These are phyloP conservation scores for Lepus oiostolus DNA, from an alignment of 2,797 vertebrate genomes.

Conservation along the genomic window DNA sequence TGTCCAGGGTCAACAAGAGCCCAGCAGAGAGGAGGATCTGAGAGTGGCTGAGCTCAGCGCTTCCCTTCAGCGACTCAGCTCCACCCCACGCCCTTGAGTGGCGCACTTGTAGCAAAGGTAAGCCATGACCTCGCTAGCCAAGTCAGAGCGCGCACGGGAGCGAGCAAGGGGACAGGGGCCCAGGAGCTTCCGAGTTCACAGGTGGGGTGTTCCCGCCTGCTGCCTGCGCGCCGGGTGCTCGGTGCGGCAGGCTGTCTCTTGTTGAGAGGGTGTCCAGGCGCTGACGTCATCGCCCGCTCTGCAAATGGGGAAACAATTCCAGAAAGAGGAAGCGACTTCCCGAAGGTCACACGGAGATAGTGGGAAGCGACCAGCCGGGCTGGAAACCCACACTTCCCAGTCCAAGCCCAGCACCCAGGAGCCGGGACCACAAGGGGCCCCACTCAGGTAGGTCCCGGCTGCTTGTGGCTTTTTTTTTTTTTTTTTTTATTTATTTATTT, in stretches of 20 bases:
- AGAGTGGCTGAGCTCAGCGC: not conserved
- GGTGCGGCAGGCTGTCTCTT: not conserved
- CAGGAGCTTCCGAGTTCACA: not conserved
- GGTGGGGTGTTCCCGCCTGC: not conserved
- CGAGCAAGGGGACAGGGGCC: not conserved
- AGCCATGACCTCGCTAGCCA: not conserved
- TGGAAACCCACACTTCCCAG: not conserved
- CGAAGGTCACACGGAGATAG: not conserved
- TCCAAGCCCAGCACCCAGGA: not conserved
- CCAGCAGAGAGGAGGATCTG: not conserved
- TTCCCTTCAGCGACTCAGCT: not conserved
- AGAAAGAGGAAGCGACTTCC: conserved; percentile 50
- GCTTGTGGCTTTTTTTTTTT: not conserved
- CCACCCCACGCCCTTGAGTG: not conserved
- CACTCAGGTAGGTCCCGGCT: not conserved
- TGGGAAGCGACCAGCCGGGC: not conserved
- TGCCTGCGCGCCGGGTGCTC: not conserved
- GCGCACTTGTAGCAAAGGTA: not conserved
- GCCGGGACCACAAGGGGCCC: not conserved
- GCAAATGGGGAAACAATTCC: conserved; percentile 49
- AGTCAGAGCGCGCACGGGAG: not conserved
- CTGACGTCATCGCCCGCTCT: not conserved
- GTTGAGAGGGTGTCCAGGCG: not conserved
- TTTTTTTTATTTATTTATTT: too few relatives aligned
- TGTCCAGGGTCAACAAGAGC: not conserved